Conservation (phyloP, 2,888 invertebrate species). For the Tipula unca region DNA sequence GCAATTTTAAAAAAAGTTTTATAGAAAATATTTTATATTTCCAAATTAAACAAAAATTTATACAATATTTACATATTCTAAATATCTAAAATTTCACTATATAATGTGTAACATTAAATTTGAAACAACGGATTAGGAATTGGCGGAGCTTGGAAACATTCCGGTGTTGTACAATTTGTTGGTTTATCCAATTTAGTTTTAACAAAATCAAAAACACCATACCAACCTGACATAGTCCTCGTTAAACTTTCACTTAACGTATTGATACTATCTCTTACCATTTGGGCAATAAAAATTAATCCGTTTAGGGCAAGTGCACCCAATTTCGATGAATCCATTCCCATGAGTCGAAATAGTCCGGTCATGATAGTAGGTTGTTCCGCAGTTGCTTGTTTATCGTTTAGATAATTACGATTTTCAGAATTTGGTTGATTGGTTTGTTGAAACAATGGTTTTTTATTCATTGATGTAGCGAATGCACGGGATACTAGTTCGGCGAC, state of each 20-base stretch:
- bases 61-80: neutral
- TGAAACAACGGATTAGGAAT: neutral
- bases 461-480: slow-evolving; percentile 40
- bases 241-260: neutral
- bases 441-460: slow-evolving; percentile 27
- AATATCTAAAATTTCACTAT: neutral
- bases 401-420: slow-evolving; percentile 24
- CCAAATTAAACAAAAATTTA: neutral
- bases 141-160: neutral
- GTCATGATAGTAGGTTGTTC: slow-evolving; percentile 26
- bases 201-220: neutral
- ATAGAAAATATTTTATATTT: neutral
- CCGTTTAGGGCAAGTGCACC: slow-evolving; percentile 77
- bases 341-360: slow-evolving; percentile 59
- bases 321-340: slow-evolving; percentile 65
- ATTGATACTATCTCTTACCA: slow-evolving; percentile 47
- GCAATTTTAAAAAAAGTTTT: neutral
- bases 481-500: slow-evolving; percentile 54
- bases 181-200: neutral
- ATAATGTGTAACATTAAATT: neutral
- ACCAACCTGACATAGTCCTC: neutral
- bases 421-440: neutral
- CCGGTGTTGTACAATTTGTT: neutral
- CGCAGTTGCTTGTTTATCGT: neutral
- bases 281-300: slow-evolving; percentile 72